Evolutionary conservation across 2,888 invertebrate species (phyloP).

Genomic region (Tenthredo distinguenda): DNA sequence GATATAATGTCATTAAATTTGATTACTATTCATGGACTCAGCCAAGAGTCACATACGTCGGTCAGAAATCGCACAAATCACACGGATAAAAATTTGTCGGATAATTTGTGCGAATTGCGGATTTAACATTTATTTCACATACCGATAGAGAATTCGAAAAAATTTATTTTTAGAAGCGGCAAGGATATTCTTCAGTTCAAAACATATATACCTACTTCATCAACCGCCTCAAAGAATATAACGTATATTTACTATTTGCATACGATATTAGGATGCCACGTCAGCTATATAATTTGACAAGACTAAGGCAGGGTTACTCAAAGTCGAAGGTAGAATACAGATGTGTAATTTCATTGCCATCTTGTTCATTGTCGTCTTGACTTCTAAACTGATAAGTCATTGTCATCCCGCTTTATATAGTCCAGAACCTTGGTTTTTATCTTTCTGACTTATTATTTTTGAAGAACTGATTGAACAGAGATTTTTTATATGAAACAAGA

Average conservation of each 20-base stretch:
- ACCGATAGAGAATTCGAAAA: neutral
- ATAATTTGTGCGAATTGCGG: neutral
- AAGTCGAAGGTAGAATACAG: constrained; percentile 14
- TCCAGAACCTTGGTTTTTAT: neutral
- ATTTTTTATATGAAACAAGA: neutral
- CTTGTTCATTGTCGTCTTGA: neutral
- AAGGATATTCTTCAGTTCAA: neutral
- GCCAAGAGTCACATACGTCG: neutral
- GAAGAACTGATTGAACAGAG: neutral
- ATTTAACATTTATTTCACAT: neutral
- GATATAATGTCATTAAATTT: neutral
- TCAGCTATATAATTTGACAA: neutral
- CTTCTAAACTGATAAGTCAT: neutral
- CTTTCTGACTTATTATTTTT: neutral
- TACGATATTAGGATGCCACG: constrained; percentile 16
- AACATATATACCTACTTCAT: neutral
- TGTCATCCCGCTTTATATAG: neutral
- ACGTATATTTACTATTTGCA: neutral
- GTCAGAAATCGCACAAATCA: neutral
- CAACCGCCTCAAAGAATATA: neutral
- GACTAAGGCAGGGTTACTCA: constrained; percentile 1
- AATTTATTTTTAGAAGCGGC: neutral
- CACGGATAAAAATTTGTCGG: neutral
- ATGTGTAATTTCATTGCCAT: neutral
- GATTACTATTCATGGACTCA: neutral